Percentiles rank a stretch among this genome's conserved stretches.
Conservation (phyloP, 2,113 vertebrate species). For the Odocoileus hemionus region DNA sequence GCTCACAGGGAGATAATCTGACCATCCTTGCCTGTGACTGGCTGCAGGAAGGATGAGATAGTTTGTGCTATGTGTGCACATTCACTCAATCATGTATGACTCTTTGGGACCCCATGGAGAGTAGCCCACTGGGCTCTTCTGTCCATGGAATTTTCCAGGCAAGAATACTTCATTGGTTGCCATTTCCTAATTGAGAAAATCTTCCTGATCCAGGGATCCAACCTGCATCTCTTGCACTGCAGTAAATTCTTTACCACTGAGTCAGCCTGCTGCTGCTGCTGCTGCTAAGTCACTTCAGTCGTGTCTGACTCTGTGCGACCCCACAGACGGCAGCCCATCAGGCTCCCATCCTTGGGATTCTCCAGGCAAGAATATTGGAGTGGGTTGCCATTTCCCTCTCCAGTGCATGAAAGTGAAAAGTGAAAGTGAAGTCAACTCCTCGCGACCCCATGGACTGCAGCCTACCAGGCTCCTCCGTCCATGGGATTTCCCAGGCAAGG, state of each 20-base stretch:
- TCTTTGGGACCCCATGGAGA: background rate
- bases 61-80: background rate
- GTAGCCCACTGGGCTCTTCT: background rate
- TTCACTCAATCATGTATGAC: accelerated
- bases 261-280: no score
- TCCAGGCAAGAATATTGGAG: no score
- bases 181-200: background rate
- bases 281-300: no score
- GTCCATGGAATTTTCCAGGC: background rate
- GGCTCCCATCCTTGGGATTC: no score
- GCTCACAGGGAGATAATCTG: background rate
- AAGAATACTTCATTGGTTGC: background rate
- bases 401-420: no score
- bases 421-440: no score
- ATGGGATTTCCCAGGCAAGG: no score
- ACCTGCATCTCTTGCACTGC: background rate
- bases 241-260: background rate
- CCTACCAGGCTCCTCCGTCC: no score
- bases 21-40: background rate
- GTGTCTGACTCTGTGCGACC: no score
- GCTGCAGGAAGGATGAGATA: background rate
- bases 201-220: background rate
- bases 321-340: no score
- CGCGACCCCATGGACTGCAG: no score
- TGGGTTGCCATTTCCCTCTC: no score